A percentile compares a stretch with the other conserved stretches of the same genome.
Evolutionary conservation across 2,888 invertebrate species (phyloP).

Genomic region (Rhingia rostrata): DNA sequence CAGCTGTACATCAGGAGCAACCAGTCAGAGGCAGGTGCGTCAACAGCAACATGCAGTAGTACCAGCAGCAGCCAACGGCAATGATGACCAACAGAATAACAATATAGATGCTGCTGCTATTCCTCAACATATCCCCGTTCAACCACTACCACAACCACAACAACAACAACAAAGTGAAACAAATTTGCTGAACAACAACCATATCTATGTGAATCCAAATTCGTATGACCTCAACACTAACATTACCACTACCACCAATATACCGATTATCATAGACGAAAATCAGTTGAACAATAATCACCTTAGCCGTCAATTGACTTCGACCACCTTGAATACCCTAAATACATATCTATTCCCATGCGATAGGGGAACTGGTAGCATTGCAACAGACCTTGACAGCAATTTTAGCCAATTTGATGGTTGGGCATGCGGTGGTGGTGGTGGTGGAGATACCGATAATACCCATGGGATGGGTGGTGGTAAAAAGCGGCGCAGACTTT

Average conservation of each 20-base stretch:
- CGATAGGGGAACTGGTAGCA: conserved; percentile 79
- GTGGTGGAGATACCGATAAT: conserved; percentile 54
- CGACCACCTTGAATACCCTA: conserved; percentile 81
- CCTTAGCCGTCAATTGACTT: conserved; percentile 78
- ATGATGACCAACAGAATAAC: conserved; percentile 67
- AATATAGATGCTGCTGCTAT: conserved; percentile 63
- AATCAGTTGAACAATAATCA: conserved; percentile 76
- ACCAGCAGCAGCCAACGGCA: conserved; percentile 22
- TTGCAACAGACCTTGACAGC: conserved; percentile 81
- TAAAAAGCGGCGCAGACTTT: conserved; percentile 70
- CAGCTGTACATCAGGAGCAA: conserved; percentile 75
- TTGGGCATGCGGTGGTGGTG: conserved; percentile 78
- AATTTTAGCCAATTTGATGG: conserved; percentile 82
- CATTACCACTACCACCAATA: conserved; percentile 76
- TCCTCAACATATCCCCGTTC: conserved; percentile 69
- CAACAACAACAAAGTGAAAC: conserved; percentile 75
- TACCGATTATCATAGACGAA: conserved; percentile 75
- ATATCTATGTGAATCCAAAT: conserved; percentile 81
- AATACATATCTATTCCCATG: conserved; percentile 82
- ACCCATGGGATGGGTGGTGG: conserved; percentile 34
- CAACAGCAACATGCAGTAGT: conserved; percentile 68
- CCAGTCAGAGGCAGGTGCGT: conserved; percentile 71
- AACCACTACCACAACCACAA: conserved; percentile 73
- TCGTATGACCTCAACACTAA: conserved; percentile 81
- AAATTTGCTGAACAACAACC: conserved; percentile 79